Percentiles rank a stretch among this genome's conserved stretches.
Conservation (phyloP, 1,140 invertebrate genomes). For the Laupala kohalensis region DNA sequence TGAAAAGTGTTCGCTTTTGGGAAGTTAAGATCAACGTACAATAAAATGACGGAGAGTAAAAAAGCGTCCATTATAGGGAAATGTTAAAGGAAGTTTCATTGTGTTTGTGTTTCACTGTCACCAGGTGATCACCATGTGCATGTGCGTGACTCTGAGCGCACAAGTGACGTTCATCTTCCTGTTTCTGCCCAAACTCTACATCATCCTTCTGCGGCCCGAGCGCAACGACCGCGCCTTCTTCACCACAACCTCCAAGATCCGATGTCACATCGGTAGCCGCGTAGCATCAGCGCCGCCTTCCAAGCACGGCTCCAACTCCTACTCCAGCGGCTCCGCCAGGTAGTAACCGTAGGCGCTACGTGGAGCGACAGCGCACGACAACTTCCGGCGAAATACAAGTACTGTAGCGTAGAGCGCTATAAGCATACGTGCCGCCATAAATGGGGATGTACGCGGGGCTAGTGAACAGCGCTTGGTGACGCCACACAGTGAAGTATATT, state of each 20-base stretch:
- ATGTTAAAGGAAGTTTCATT: too few species aligned
- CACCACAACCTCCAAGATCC: slow-evolving; percentile 61
- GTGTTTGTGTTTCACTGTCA: too few species aligned
- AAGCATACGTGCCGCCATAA: too few species aligned
- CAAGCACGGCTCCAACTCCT: slow-evolving; percentile 11
- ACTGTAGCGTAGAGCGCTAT: background rate
- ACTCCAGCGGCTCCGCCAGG: slow-evolving; percentile 14
- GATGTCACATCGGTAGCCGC: slow-evolving; percentile 59
- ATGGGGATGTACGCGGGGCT: too few species aligned
- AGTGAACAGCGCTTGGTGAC: too few species aligned
- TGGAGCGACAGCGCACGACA: background rate
- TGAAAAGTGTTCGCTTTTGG: too few species aligned
- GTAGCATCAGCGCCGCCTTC: slow-evolving; percentile 27
- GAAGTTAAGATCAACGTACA: too few species aligned
- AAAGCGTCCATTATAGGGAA: too few species aligned
- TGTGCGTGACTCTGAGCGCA: slow-evolving; percentile 58
- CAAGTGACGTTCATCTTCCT: slow-evolving; percentile 62
- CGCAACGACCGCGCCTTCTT: slow-evolving; percentile 65
- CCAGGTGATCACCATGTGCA: slow-evolving; percentile 51
- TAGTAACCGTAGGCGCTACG: background rate
- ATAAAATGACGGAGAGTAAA: too few species aligned
- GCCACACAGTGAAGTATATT: too few species aligned
- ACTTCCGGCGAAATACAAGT: background rate
- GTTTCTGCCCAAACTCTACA: slow-evolving; percentile 68
- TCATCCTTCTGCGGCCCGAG: slow-evolving; percentile 61